Conservation (phyloP, 92 coral and sea anemone genomes). For the Palythoa grandiflora region DNA sequence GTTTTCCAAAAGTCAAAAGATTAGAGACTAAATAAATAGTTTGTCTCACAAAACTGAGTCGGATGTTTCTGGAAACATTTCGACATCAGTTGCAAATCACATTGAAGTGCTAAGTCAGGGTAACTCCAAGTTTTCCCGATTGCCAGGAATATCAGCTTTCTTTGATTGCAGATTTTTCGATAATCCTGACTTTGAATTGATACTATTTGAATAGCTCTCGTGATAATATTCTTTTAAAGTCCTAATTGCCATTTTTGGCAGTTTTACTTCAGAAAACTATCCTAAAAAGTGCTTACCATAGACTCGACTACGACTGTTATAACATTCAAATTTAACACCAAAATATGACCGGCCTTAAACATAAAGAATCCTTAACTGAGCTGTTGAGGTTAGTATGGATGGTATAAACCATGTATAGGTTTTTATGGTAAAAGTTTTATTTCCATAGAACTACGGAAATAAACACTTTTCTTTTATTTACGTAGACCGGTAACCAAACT, state of each 20-base stretch:
- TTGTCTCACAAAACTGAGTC: not conserved
- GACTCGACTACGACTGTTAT: too few species aligned
- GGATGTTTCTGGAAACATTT: not conserved
- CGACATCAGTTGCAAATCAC: not conserved
- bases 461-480: too few species aligned
- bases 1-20: not conserved
- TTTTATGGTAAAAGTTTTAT: not conserved
- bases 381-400: not conserved
- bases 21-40: not conserved
- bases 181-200: not conserved
- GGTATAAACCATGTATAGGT: not conserved
- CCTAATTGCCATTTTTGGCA: not conserved
- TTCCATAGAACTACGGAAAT: too few species aligned
- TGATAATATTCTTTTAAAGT: not conserved
- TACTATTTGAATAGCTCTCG: not conserved
- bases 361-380: not conserved
- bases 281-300: not conserved
- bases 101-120: not conserved
- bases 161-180: not conserved
- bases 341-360: too few species aligned
- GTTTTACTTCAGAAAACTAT: not conserved
- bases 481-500: too few species aligned
- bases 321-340: too few species aligned
- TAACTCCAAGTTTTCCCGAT: not conserved
- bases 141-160: not conserved